Conservation (phyloP, 53 echinoderm and acorn worm genomes). For the Hippasteria phrygiana region DNA sequence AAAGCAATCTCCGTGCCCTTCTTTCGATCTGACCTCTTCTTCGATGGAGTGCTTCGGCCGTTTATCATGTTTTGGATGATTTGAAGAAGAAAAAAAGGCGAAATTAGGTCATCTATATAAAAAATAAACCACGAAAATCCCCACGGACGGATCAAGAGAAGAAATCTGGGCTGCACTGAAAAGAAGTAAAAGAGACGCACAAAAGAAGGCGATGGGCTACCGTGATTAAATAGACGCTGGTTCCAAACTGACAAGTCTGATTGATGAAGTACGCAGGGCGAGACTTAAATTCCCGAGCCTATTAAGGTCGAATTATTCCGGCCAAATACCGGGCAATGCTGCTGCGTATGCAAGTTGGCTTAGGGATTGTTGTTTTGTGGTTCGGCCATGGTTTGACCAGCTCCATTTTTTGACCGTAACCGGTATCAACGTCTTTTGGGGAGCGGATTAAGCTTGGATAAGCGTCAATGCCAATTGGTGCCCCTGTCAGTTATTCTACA, state of each 20-base stretch:
- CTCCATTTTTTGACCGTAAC: too few relatives aligned
- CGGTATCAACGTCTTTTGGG: too few relatives aligned
- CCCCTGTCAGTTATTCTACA: slow-evolving; percentile 22
- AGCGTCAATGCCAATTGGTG: background rate
- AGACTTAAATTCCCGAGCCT: too few relatives aligned
- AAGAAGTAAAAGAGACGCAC: background rate
- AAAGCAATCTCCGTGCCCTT: background rate
- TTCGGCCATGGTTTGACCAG: too few relatives aligned
- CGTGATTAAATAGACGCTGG: background rate
- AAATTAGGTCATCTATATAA: slow-evolving; percentile 12
- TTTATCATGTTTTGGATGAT: background rate
- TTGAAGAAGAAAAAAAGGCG: background rate
- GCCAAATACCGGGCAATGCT: too few relatives aligned
- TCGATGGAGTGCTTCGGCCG: background rate
- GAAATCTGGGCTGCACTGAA: background rate
- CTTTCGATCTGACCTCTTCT: background rate
- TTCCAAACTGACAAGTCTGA: background rate
- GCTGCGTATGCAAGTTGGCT: too few relatives aligned
- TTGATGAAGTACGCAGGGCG: background rate
- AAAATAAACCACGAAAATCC: slow-evolving; percentile 7
- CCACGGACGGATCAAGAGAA: background rate
- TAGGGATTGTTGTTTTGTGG: too few relatives aligned
- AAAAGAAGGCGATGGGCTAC: background rate
- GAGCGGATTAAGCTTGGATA: background rate
- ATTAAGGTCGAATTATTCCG: too few relatives aligned